Conservation (phyloP, 2,113 vertebrate species). For the Corythaeola cristata region DNA sequence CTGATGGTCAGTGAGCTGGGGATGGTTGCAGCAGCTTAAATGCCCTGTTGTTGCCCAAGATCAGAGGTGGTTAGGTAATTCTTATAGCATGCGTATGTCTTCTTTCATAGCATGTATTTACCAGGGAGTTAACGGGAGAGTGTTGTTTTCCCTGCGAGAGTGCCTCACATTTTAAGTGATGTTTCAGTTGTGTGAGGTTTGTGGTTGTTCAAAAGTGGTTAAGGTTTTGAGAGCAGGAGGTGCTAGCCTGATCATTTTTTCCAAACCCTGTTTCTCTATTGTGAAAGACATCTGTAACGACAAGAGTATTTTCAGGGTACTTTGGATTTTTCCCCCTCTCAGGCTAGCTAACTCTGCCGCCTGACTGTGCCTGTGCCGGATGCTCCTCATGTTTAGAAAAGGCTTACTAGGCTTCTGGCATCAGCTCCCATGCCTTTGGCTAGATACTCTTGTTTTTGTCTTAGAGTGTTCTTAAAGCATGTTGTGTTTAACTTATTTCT, state of each 20-base stretch:
- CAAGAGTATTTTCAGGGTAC: not conserved
- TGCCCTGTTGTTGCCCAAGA: not conserved
- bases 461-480: not conserved
- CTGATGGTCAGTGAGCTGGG: not conserved
- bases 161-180: not conserved
- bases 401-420: not conserved
- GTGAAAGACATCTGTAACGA: not conserved
- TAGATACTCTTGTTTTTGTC: not conserved
- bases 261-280: not conserved
- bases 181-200: not conserved
- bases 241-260: not conserved
- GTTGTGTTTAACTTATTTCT: not conserved
- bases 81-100: not conserved
- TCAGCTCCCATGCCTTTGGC: not conserved
- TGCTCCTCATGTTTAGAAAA: not conserved
- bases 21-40: not conserved
- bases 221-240: not conserved
- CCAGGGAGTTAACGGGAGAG: not conserved
- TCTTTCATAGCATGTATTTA: not conserved
- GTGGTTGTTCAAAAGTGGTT: slow-evolving; percentile 14
- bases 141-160: not conserved
- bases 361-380: not conserved
- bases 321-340: not conserved
- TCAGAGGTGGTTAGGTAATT: not conserved
- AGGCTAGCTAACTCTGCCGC: not conserved